These are phyloP conservation scores for Podarcis raffonei DNA, from an alignment of 2,113 vertebrate species.

Conservation along the genomic window DNA sequence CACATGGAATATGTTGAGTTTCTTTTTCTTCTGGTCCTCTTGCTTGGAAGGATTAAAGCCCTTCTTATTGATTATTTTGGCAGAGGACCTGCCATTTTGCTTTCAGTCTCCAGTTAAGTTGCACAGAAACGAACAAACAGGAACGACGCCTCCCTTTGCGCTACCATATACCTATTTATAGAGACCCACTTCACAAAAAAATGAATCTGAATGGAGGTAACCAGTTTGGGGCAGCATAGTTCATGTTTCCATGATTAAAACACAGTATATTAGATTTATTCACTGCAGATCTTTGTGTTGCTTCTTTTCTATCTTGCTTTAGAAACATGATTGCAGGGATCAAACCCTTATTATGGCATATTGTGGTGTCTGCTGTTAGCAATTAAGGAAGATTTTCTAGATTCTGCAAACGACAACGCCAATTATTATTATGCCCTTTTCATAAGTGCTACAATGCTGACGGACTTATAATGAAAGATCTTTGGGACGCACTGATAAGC, in stretches of 20 bases:
- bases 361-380: neutral
- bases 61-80: neutral
- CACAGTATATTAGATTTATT: neutral
- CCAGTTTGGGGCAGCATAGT: neutral
- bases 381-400: neutral
- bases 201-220: neutral
- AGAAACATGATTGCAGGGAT: neutral
- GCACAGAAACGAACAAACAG: neutral
- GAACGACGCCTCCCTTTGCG: neutral
- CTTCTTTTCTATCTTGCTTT: neutral
- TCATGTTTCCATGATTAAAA: neutral
- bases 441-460: neutral
- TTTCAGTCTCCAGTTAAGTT: neutral
- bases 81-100: neutral
- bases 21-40: neutral
- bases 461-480: neutral
- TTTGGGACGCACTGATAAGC: neutral
- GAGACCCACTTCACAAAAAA: neutral
- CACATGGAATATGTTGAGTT: neutral
- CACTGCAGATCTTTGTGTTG: neutral
- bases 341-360: neutral
- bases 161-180: neutral
- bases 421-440: neutral
- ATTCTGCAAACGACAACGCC: neutral
- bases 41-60: too few species aligned